Evolutionary conservation across 2,888 invertebrate genomes (phyloP), one percentile per base, ranked within the genome.

Genomic region (Platycheirus rosarum): DNA sequence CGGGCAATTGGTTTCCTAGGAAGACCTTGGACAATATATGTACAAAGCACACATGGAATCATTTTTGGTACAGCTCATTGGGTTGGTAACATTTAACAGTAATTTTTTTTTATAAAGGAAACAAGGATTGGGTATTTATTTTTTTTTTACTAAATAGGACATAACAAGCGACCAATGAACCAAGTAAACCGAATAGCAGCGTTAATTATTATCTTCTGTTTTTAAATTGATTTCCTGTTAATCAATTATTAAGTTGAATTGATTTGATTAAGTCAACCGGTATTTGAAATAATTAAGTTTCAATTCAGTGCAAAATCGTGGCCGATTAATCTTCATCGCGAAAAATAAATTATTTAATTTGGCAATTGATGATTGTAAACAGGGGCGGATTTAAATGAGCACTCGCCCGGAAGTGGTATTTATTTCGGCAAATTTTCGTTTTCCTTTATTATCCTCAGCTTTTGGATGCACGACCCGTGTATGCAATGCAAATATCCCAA

Each of bases 201-300:
- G 32, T 9, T 49, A 49, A 49, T 49, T 14, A 13, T 4, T 49
- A 29, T 16, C 32, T 9, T 51, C 16, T 32, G 51, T 49, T 14
- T 14, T 6, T 13, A 18, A 62, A 63, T 70, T 70, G 76, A 48
- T 48, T 62, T 55, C 37, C 9, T 26, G 29, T 44, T 32, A 13
- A 40, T 26, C 26, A 26, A 26, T 26, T 26, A 29, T 8, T 48
- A 26, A 63, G 46, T 55, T 75, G 60, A 68, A 63, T 69, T 69
- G 51, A 48, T 29, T 55, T 70, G 32, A 76, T 63, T 53, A 48
- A 46, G 53, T n/a, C 29, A 60, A 32, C 37, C 46, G 13, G 20
- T 48, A 29, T 18, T 1, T 20, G 40, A 32, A 37, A 16, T 76
- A 69, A 76, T 76, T 76, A 70, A 76, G 35, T 55, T 35, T 29